Evolutionary conservation across 2,888 invertebrate genomes (phyloP).

Genomic region (Agonopterix subpropinquella): DNA sequence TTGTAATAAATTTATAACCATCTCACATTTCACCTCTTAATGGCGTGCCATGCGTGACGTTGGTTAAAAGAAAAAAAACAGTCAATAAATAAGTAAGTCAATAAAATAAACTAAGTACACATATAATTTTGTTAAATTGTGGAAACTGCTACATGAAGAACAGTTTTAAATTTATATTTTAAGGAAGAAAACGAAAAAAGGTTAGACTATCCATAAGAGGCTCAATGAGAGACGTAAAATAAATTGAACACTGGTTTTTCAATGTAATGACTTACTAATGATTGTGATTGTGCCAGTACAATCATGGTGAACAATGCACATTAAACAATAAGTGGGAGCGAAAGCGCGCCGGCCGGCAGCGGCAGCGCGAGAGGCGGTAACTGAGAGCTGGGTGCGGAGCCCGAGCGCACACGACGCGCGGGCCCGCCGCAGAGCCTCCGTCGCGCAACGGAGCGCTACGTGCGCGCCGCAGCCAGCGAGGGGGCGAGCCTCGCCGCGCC

Average conservation of each 20-base stretch:
- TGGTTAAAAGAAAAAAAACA: too few species aligned
- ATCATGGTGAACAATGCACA: slow-evolving; percentile 19
- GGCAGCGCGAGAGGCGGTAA: slow-evolving; percentile 39
- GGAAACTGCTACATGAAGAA: too few species aligned
- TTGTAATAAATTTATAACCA: too few species aligned
- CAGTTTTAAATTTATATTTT: too few species aligned
- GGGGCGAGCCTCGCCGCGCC: slow-evolving; percentile 31
- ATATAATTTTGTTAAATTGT: too few species aligned
- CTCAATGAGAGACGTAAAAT: too few species aligned
- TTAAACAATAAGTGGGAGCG: slow-evolving; percentile 37
- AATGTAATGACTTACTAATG: slow-evolving; percentile 51
- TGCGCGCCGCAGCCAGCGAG: slow-evolving; percentile 27
- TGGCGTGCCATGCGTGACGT: too few species aligned
- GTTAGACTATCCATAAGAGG: too few species aligned
- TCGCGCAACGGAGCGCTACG: slow-evolving; percentile 22
- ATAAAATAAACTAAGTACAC: too few species aligned
- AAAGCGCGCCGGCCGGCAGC: slow-evolving; percentile 43
- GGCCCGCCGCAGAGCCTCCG: slow-evolving; percentile 16
- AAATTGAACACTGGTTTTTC: background rate
- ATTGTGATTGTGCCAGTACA: slow-evolving; percentile 31
- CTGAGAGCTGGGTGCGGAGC: slow-evolving; percentile 28
- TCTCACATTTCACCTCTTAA: too few species aligned
- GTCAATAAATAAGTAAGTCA: too few species aligned
- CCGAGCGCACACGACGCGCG: slow-evolving; percentile 22
- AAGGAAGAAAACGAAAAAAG: too few species aligned